A percentile compares a stretch with the other conserved stretches of the same genome.
These are phyloP conservation scores for Eupithecia vulgata DNA, from an alignment of 2,888 invertebrate genomes.

Conservation along the genomic window DNA sequence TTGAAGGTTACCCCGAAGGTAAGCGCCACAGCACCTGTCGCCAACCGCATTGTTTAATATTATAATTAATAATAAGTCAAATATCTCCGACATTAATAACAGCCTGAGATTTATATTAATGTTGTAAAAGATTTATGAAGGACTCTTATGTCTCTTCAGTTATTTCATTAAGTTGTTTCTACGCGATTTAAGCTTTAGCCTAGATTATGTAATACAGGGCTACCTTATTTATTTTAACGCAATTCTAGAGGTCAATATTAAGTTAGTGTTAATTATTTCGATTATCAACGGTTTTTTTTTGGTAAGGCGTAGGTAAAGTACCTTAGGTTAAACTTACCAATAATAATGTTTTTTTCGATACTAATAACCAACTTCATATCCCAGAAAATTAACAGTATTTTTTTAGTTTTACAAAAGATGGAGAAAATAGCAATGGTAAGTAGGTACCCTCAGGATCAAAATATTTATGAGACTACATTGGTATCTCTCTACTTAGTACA, in stretches of 20 bases:
- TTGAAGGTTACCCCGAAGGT: not conserved
- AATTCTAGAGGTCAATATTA: not conserved
- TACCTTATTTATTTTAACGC: not conserved
- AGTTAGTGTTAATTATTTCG: too few relatives aligned
- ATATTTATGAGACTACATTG: too few relatives aligned
- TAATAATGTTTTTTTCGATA: too few relatives aligned
- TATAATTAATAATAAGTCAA: constrained; percentile 7
- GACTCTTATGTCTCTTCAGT: not conserved
- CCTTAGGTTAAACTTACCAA: too few relatives aligned
- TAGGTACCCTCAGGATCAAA: too few relatives aligned
- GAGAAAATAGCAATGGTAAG: too few relatives aligned
- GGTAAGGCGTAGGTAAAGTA: too few relatives aligned
- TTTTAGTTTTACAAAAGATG: too few relatives aligned
- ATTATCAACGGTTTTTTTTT: too few relatives aligned
- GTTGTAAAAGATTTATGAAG: not conserved
- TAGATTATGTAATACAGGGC: not conserved
- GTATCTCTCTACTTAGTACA: too few relatives aligned
- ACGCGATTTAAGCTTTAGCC: not conserved
- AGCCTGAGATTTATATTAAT: not conserved
- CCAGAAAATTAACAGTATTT: too few relatives aligned
- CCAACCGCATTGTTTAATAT: constrained; percentile 9
- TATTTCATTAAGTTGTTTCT: not conserved
- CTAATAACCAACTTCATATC: too few relatives aligned
- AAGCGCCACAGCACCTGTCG: constrained; percentile 11
- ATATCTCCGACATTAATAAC: not conserved